A percentile compares a stretch with the other conserved stretches of the same genome.
Evolutionary conservation across 1,140 invertebrate species (phyloP).

Genomic region (Nylanderia fulva): DNA sequence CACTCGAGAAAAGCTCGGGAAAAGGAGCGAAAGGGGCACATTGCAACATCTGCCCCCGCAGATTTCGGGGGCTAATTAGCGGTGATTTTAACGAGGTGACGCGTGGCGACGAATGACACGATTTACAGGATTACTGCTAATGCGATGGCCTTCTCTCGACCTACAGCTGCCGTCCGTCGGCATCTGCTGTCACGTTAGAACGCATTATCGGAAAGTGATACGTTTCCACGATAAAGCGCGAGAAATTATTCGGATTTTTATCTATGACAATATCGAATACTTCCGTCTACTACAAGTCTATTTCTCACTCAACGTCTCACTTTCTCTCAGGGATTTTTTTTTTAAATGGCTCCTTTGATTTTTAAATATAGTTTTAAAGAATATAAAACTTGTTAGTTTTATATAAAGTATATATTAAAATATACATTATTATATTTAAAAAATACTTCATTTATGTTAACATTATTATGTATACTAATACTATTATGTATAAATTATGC

Average conservation of each 20-base stretch:
- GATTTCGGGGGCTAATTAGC: constrained; percentile 71
- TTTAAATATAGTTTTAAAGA: no score
- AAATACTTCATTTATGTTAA: no score
- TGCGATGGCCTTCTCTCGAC: constrained; percentile 18
- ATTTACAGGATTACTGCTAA: constrained; percentile 65
- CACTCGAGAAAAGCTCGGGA: constrained; percentile 33
- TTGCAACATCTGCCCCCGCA: constrained; percentile 54
- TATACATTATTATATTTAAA: no score
- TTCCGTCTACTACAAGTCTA: neutral
- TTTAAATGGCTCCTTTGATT: no score
- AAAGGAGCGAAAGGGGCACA: constrained; percentile 22
- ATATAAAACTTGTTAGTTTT: no score
- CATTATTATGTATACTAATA: no score
- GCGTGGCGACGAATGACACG: constrained; percentile 51
- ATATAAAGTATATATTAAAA: no score
- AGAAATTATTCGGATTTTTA: neutral
- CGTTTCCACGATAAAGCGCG: neutral
- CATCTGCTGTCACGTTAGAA: constrained; percentile 76
- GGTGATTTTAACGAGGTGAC: constrained; percentile 72
- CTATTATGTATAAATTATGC: no score
- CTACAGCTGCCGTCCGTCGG: constrained; percentile 70
- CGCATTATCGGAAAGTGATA: constrained; percentile 46
- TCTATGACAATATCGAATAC: neutral
- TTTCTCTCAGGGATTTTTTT: no score
- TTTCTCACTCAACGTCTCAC: neutral